Evolutionary conservation across 2,888 invertebrate species (phyloP).

Genomic region (Rhodophaea formosa): DNA sequence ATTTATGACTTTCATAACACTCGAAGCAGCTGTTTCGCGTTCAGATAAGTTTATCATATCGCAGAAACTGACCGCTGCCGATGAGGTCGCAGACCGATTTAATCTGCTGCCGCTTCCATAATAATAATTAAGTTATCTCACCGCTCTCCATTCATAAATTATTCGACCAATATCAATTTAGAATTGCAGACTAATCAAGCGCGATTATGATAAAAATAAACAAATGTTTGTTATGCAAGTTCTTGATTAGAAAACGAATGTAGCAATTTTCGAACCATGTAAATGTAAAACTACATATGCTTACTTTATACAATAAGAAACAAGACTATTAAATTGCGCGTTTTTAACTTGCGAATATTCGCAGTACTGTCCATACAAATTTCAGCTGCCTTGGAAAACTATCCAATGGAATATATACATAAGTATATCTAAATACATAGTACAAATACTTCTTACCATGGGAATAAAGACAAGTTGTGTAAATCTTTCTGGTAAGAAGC

Average conservation of each 20-base stretch:
- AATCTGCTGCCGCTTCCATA: not conserved
- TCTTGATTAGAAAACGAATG: not conserved
- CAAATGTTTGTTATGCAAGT: not conserved
- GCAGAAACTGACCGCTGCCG: conserved; percentile 3
- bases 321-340: too few relatives aligned
- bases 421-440: too few relatives aligned
- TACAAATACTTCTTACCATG: too few relatives aligned
- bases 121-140: not conserved
- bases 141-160: conserved; percentile 3
- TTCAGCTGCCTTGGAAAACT: too few relatives aligned
- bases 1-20: conserved; percentile 11
- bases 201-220: not conserved
- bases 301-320: too few relatives aligned
- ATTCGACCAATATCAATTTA: not conserved
- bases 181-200: not conserved
- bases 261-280: too few relatives aligned
- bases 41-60: conserved; percentile 18
- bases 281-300: too few relatives aligned
- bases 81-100: conserved; percentile 7
- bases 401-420: too few relatives aligned
- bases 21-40: not conserved
- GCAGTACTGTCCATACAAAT: too few relatives aligned
- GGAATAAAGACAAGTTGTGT: too few relatives aligned
- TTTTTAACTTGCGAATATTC: too few relatives aligned
- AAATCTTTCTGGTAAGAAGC: not conserved